Conservation (phyloP, 2,113 vertebrate species). For the Progne subis region DNA sequence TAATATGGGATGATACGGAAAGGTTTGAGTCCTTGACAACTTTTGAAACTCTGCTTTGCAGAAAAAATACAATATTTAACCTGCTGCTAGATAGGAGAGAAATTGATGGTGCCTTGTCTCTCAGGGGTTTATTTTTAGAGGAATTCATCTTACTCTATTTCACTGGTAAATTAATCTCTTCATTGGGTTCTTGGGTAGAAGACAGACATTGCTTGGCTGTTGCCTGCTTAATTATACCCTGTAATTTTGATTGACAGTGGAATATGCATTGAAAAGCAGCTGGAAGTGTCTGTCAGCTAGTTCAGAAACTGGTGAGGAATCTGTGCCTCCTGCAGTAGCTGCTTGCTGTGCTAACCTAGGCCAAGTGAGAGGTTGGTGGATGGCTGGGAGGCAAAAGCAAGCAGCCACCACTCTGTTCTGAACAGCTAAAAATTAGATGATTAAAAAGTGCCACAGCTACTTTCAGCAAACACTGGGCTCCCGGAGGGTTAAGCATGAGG, state of each 20-base stretch:
- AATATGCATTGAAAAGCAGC: slow-evolving; percentile 6
- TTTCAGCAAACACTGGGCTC: not conserved
- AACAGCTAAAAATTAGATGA: not conserved
- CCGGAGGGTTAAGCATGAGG: not conserved
- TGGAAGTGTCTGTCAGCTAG: not conserved
- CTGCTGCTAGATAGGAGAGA: not conserved
- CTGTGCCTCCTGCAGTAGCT: not conserved
- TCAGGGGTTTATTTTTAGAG: not conserved
- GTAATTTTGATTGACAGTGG: slow-evolving; percentile 35
- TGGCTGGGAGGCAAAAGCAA: not conserved
- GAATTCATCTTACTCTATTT: slow-evolving; percentile 25
- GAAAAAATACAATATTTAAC: not conserved
- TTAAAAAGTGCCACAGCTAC: not conserved
- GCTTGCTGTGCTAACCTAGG: not conserved
- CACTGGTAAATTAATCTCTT: slow-evolving; percentile 50
- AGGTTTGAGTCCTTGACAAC: not conserved
- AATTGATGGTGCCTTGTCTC: not conserved
- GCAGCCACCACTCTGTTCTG: not conserved
- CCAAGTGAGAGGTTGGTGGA: not conserved
- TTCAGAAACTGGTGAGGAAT: not conserved
- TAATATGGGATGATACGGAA: not conserved
- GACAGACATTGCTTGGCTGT: slow-evolving; percentile 35
- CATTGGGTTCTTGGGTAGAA: slow-evolving; percentile 38
- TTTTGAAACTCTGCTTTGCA: not conserved
- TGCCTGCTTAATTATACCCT: slow-evolving; percentile 53